Evolutionary conservation across 2,888 invertebrate species (phyloP), one percentile per base, ranked within the genome.

Genomic region (Leptopterna dolabrata): DNA sequence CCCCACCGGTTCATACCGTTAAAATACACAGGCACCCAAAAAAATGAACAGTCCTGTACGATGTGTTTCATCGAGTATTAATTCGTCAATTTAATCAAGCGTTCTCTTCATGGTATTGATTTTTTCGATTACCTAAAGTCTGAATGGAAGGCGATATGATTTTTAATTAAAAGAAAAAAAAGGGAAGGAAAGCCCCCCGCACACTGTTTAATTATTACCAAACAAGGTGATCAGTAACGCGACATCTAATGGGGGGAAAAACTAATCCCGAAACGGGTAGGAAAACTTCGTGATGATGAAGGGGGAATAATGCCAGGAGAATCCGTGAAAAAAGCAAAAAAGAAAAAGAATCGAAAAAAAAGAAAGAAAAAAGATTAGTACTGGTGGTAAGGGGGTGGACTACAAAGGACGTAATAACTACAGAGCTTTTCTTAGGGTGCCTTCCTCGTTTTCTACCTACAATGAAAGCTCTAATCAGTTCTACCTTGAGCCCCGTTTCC

Each of bases 361-460:
- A 24, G 24, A 24, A 11, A 19, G 19, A 13, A 63, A 63, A 63
- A 4, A 63, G 13, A 6, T 9, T 16, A 76, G n/a, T 41, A 30
- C 9, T 9, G 30, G 13, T 19, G 45, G 78, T 27, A 78, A 16
- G 78, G 45, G 19, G 19, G 41, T 63, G 19, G 19, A 78, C 78
- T 19, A 78, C 78, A 78, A 78, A 78, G 78, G 78, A 43, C 24
- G 45, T 78, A 78, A 78, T 78, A 78, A 78, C 78, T 78, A 45
- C 43, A 73, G 30, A 78, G 78, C 78, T 78, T 78, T 76, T 78
- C 78, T 73, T 41, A 73, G 73, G 41, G 73, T 63, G 24, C 63
- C 63, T 63, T 27, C 27, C 63, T 63, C 63, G 63, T 63, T 63
- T 63, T 63, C 63, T 63, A 63, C 24, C 63, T 63, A 63, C 63